These are phyloP conservation scores for Meda fulgida DNA, from an alignment of 2,797 vertebrate species.

Conservation along the genomic window DNA sequence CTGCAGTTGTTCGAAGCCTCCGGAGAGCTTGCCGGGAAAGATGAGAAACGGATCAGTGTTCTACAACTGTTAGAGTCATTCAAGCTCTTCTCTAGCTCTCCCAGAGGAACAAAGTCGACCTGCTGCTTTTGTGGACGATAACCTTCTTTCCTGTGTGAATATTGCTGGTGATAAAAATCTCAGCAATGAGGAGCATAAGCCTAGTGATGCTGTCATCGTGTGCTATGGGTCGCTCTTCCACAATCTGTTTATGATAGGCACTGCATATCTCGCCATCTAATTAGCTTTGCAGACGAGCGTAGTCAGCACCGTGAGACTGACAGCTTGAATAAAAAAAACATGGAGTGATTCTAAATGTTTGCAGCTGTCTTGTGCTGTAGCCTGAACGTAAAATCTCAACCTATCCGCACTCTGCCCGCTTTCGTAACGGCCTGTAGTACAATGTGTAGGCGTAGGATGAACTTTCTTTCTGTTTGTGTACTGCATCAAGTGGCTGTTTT, in stretches of 20 bases:
- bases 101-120: constrained; percentile 23
- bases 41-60: constrained; percentile 73
- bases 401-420: constrained; percentile 60
- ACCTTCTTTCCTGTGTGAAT: constrained; percentile 56
- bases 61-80: constrained; percentile 65
- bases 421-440: constrained; percentile 63
- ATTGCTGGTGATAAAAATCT: constrained; percentile 55
- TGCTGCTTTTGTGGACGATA: constrained; percentile 44
- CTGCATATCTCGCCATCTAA: constrained; percentile 62
- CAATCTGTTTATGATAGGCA: constrained; percentile 57
- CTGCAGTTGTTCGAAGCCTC: constrained; percentile 68
- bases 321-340: constrained; percentile 63
- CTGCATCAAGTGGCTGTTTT: constrained; percentile 44
- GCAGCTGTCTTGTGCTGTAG: constrained; percentile 73
- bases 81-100: constrained; percentile 64
- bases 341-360: constrained; percentile 72
- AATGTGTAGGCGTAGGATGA: constrained; percentile 52
- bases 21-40: constrained; percentile 65
- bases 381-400: constrained; percentile 64
- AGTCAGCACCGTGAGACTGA: constrained; percentile 60
- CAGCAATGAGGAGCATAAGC: constrained; percentile 50
- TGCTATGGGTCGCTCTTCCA: constrained; percentile 44
- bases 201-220: constrained; percentile 48
- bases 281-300: constrained; percentile 59
- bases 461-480: constrained; percentile 54